Percentiles rank a stretch among this genome's conserved stretches.
phyloP scores from a whole-genome alignment of 2,113 vertebrate genomes.

The Piliocolobus tephrosceles region DNA sequence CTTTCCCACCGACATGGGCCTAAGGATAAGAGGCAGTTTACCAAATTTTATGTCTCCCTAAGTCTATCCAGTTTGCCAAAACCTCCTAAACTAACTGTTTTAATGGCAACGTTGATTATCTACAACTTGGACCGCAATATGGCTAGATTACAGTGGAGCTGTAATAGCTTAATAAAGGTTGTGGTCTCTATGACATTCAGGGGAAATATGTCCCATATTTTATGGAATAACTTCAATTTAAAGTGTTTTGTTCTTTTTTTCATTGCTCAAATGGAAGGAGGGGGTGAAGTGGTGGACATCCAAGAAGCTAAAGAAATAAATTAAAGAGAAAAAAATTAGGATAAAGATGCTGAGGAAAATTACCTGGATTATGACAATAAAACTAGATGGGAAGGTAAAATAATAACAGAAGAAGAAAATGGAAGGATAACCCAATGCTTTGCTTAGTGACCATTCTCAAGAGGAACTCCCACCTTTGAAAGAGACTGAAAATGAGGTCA shows the following conservation, averaged over 20 bases:
- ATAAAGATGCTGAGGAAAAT: not conserved
- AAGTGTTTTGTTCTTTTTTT: not conserved
- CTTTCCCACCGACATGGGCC: not conserved
- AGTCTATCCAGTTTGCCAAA: not conserved
- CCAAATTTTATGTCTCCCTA: not conserved
- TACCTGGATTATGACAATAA: not conserved
- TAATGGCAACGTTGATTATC: not conserved
- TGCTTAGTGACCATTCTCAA: accelerated
- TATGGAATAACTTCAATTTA: not conserved
- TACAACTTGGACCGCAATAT: not conserved
- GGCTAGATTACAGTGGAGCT: not conserved
- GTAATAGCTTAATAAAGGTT: not conserved
- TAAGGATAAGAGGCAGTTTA: not conserved
- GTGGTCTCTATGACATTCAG: not conserved
- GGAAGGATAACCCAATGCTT: not conserved
- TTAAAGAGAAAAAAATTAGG: not conserved
- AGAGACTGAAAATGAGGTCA: not conserved
- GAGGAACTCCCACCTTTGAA: not conserved
- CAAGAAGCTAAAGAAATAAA: not conserved
- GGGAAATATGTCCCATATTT: not conserved
- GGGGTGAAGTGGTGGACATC: too few relatives aligned
- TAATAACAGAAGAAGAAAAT: not conserved
- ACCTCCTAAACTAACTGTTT: not conserved
- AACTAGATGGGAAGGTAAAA: not conserved
- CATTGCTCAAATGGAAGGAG: too few relatives aligned